Percentiles rank a stretch among this genome's conserved stretches.
phyloP scores from a whole-genome alignment of 2,888 invertebrate species.

The Tenthredo distinguenda region DNA sequence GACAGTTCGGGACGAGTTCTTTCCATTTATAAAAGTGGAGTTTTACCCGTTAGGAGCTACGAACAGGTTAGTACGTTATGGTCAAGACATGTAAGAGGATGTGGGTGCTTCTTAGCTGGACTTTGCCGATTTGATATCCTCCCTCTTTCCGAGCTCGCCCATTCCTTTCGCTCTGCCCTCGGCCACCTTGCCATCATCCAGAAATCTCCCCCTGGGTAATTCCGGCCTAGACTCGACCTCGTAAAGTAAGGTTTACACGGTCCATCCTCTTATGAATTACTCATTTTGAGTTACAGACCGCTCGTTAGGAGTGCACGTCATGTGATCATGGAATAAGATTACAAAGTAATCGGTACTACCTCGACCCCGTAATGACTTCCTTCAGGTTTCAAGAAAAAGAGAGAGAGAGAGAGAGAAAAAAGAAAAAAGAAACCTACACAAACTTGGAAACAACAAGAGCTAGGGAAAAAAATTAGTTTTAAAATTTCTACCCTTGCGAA shows the following conservation, averaged over 20 bases:
- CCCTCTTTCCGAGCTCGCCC: background rate
- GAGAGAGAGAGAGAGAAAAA: background rate
- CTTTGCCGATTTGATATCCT: slow-evolving; percentile 48
- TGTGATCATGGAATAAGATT: slow-evolving; percentile 40
- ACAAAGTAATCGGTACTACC: slow-evolving; percentile 13
- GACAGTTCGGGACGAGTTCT: slow-evolving; percentile 22
- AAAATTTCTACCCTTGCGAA: too few relatives aligned
- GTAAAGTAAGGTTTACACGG: slow-evolving; percentile 52
- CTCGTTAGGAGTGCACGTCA: slow-evolving; percentile 44
- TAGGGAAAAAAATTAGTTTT: background rate
- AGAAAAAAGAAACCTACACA: background rate
- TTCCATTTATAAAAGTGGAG: slow-evolving; percentile 42
- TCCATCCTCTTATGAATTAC: slow-evolving; percentile 52
- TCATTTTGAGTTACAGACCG: slow-evolving; percentile 50
- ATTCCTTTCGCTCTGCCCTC: background rate
- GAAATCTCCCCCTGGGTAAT: slow-evolving; percentile 45
- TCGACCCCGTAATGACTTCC: slow-evolving; percentile 16
- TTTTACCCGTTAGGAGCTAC: background rate
- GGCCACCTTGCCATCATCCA: slow-evolving; percentile 14
- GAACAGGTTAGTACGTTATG: slow-evolving; percentile 34
- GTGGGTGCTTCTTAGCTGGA: slow-evolving; percentile 32
- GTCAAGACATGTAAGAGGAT: slow-evolving; percentile 24
- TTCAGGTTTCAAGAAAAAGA: background rate
- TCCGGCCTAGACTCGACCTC: slow-evolving; percentile 48
- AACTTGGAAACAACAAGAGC: background rate